Evolutionary conservation across 2,888 invertebrate species (phyloP), one percentile per base, ranked within the genome.

Genomic region (Andrena trimmerana): DNA sequence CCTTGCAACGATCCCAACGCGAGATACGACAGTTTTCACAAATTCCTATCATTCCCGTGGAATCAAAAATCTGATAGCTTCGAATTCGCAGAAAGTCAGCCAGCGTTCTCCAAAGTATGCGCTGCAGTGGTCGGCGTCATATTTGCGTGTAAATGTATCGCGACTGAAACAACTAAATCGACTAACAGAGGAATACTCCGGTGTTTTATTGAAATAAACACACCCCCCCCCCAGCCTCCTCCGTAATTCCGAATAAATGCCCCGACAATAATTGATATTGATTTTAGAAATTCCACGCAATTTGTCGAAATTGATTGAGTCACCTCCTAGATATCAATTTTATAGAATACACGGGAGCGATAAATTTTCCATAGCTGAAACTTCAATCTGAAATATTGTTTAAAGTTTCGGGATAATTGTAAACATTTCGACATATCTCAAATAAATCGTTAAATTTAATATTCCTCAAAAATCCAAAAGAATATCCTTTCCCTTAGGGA

Each of bases 41-140:
- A 76, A 76, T 63, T 42, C 63, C 57, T 76, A 65, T 70, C 76
- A 54, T 13, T 13, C 29, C n/a, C 24, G 63, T 16, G 13, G 42
- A 57, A 71, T 71, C 76, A 29, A 65, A 42, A 27, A 71, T 77
- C 63, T 13, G 70, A 77, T 70, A 71, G 31, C 29, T 4, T 1
- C 13, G 36, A 54, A 50, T 20, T 8, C 52, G 59, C 48, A 7
- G 7, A 27, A 29, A 1, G 27, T n/a, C 13, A 0, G n/a, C 10
- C 16, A 48, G 42, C 42, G 52, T 29, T 69, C 42, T 13, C 70
- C 8, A 31, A 54, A 65, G 48, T 70, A 4, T 71, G 48, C 57
- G 33, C 48, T 31, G 24, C 2, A 2, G 3, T 31, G 20, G 57
- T 70, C 20, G 48, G 1, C 57, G 57, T 71, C 42, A 5, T n/a